Base-by-base conservation (phyloP, 2,888 invertebrate species). In the Drosophila dives region DNA sequence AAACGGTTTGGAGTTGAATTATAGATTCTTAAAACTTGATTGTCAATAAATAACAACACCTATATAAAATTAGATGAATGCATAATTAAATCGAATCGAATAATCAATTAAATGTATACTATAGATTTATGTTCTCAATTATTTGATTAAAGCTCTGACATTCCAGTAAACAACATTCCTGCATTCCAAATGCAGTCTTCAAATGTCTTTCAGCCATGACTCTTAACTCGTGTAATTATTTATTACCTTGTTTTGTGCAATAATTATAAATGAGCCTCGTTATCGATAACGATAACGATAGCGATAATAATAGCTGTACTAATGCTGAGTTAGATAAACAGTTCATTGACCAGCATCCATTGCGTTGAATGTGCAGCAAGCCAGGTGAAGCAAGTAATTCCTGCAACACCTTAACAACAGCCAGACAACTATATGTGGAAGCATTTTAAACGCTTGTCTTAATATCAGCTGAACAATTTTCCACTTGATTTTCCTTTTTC, bases 401-500 rank as follows among this genome's bases (percentile, higher is more conserved):
- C 53, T 55, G 66, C 29, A 64, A 61, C 74, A 69, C 77, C 69
- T 67, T 51, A 63, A 54, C 33, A 58, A 58, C 54, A 40, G 17
- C 42, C 36, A 48, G 11, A 20, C 45, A 56, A 63, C 60, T 69
- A 68, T 63, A 40, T 63, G 63, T 77, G 63, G 60, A 73, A 66
- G 60, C 63, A 77, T 77, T 69, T 77, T 48, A 77, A 77, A 77
- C 55, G 77, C 50, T 64, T 72, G 36, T 58, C 62, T 69, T 50
- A 66, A 72, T 77, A 77, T 77, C 80, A 73, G 73, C 78, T 76
- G 83, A 78, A 83, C 79, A 76, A 83, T 79, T 83, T 83, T 75
- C 79, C 81, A 86, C 84, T 75, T 83, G 81, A 77, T 80, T 72
- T 85, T 86, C 86, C 88, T 75, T 88, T 85, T 83, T 80, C 88